phyloP scores from a whole-genome alignment of 2,113 vertebrate species.

The Heptranchias perlo region DNA sequence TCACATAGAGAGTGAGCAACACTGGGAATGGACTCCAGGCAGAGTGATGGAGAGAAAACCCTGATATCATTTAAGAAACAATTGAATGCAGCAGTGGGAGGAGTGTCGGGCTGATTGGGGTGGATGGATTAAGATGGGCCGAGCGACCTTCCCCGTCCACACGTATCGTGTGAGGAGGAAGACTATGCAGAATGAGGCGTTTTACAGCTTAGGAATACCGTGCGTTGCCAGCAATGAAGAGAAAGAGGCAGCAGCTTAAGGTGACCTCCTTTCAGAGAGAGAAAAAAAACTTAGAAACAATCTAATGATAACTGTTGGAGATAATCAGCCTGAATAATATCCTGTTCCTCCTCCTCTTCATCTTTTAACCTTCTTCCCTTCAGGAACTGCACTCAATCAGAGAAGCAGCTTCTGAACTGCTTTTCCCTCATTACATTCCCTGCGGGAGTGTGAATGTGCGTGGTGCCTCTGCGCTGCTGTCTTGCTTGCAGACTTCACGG shows the following conservation, averaged over 20 bases:
- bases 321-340: neutral
- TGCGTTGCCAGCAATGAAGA: neutral
- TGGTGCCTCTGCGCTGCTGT: too few species aligned
- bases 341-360: neutral
- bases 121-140: neutral
- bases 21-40: neutral
- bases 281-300: neutral
- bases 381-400: constrained; percentile 15
- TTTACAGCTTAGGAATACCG: neutral
- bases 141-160: neutral
- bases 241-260: neutral
- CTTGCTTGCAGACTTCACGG: neutral
- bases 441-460: neutral
- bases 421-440: neutral
- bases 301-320: neutral
- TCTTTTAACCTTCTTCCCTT: neutral
- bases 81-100: neutral
- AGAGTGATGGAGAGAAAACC: neutral
- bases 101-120: neutral
- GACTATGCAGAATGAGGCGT: neutral
- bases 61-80: neutral
- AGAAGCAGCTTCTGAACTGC: neutral
- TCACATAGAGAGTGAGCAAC: neutral
- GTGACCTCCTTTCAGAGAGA: neutral
- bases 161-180: neutral